Evolutionary conservation across 2,113 vertebrate species (phyloP).

Genomic region (Carettochelys insculpta): DNA sequence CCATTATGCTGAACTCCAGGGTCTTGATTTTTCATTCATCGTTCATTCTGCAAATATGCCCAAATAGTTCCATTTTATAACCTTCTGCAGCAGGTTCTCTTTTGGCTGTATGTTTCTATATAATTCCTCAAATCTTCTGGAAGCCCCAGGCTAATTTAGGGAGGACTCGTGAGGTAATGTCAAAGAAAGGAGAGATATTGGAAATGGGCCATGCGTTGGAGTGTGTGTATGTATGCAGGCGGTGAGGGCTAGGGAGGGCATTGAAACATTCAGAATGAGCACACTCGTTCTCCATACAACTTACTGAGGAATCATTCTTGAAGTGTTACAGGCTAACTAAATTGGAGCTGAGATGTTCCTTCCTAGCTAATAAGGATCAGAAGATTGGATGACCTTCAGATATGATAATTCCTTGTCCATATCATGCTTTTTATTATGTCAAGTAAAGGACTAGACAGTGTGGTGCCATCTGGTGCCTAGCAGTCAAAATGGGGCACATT

Average conservation of each 20-base stretch:
- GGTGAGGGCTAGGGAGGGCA: accelerated
- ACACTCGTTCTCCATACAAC: neutral
- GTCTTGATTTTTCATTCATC: too few species aligned
- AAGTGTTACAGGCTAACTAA: neutral
- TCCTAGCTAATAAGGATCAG: neutral
- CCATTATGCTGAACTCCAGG: too few species aligned
- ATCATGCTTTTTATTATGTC: neutral
- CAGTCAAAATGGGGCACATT: neutral
- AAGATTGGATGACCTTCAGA: neutral
- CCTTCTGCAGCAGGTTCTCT: too few species aligned
- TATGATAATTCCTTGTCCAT: neutral
- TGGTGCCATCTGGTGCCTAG: neutral
- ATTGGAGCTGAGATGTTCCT: neutral
- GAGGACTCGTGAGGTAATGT: neutral
- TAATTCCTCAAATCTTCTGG: neutral
- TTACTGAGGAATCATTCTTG: neutral
- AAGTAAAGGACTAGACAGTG: neutral
- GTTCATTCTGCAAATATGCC: too few species aligned
- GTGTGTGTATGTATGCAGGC: neutral
- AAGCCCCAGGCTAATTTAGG: neutral
- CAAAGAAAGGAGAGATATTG: neutral
- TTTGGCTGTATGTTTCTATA: too few species aligned
- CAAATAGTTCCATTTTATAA: too few species aligned
- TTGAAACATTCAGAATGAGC: neutral
- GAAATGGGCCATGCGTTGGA: neutral